phyloP scores from a whole-genome alignment of 2,797 vertebrate species.

The Falco naumanni region DNA sequence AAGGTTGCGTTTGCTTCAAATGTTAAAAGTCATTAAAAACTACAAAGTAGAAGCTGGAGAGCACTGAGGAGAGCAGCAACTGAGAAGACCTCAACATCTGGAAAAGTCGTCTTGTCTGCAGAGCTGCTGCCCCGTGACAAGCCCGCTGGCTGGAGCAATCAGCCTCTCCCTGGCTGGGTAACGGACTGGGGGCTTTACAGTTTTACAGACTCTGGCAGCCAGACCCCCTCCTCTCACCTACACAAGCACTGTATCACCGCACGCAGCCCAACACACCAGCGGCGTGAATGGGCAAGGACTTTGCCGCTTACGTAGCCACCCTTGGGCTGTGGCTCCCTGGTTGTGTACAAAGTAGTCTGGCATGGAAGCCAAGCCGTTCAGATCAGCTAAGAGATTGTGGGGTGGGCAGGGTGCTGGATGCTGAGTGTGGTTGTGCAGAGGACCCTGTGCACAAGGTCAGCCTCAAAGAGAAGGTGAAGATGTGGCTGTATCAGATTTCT shows the following conservation, averaged over 20 bases:
- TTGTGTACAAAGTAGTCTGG: background rate
- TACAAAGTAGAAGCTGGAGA: background rate
- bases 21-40: background rate
- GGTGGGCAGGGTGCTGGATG: background rate
- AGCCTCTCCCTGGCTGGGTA: background rate
- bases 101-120: background rate
- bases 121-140: background rate
- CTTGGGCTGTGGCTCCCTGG: background rate
- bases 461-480: background rate
- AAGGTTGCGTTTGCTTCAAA: background rate
- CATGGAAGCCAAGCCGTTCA: background rate
- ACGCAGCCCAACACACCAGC: background rate
- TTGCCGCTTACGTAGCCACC: background rate
- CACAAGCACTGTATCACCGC: fast-evolving
- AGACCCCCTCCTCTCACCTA: background rate
- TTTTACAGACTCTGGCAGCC: background rate
- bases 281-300: fast-evolving
- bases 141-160: background rate
- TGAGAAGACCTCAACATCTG: background rate
- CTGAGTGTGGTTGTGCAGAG: background rate
- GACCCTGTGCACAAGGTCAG: background rate
- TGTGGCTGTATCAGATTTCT: background rate
- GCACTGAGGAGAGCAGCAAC: background rate
- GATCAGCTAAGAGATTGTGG: background rate
- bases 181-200: fast-evolving